A percentile compares a stretch with the other conserved stretches of the same genome.
phyloP scores from a whole-genome alignment of 2,113 vertebrate species.

The Dasyprocta punctata region DNA sequence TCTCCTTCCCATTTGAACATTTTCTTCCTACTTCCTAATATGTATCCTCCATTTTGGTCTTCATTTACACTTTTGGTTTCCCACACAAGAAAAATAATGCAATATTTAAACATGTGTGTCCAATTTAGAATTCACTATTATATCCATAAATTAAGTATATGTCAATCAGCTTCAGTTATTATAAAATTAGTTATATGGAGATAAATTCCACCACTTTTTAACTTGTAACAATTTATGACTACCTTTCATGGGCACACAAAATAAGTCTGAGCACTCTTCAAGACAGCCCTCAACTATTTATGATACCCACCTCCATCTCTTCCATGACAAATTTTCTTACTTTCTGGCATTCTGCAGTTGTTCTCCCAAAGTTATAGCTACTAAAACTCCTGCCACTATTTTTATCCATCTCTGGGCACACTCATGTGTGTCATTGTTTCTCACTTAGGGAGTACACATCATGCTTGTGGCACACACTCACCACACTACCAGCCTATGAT shows the following conservation, averaged over 20 bases:
- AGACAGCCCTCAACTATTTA: not conserved
- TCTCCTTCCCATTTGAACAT: not conserved
- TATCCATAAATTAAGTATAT: not conserved
- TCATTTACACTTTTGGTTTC: not conserved
- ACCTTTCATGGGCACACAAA: not conserved
- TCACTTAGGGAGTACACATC: not conserved
- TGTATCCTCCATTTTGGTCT: not conserved
- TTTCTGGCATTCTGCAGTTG: not conserved
- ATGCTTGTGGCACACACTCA: not conserved
- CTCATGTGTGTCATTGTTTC: not conserved
- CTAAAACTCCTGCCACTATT: not conserved
- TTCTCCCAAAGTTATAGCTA: not conserved
- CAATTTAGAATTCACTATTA: not conserved
- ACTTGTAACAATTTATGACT: not conserved
- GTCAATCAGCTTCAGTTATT: not conserved
- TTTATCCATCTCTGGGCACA: not conserved
- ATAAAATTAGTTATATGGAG: not conserved
- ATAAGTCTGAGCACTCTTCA: not conserved
- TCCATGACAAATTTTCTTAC: not conserved
- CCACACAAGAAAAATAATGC: not conserved
- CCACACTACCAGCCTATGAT: not conserved
- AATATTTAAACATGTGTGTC: not conserved
- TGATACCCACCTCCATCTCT: not conserved
- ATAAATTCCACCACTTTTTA: constrained; percentile 8
- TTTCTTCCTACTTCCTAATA: not conserved